Base-by-base conservation (phyloP, 2,797 vertebrate genomes). In the Brachyrhaphis roseni region DNA sequence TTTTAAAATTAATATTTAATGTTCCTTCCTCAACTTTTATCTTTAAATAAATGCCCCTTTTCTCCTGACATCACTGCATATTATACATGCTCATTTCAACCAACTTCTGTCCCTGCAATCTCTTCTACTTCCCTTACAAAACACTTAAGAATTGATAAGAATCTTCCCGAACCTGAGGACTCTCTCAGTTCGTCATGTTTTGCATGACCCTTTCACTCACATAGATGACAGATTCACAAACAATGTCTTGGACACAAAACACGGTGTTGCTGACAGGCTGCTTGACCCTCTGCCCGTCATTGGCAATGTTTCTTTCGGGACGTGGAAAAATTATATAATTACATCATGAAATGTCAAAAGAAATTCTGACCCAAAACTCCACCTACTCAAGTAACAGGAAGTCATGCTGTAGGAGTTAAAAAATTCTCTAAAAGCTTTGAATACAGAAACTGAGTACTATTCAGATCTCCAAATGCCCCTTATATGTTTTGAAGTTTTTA, bases 151-250 rank as follows among this genome's bases (percentile, higher is more conserved):
- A 84, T 86, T 68, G 68, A 84, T 41, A 59, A 85, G 76, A 71
- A 78, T 77, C 78, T 83, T 86, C 64, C 75, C 77, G 77, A 57
- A 55, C 76, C 18, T 75, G 57, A 81, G 86, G 81, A 77, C 74
- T 74, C 45, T 55, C 26, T 79, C 80, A 75, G 45, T 46, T 74
- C 83, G 79, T 76, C 83, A 81, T 90, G 79, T 84, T 80, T 87
- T 80, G 82, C 82, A 77, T 84, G 82, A 85, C 47, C 74, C 51
- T 41, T 59, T 49, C 46, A 53, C 68, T 86, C 55, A 81, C 78
- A 77, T 88, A 86, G 88, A 91, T 90, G 88, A 90, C 86, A 88
- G 80, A 78, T 62, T 77, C 85, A 86, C 72, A 73, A 82, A 78
- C 75, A 76, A 76, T 45, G 1, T 18, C 5, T 16, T 20, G 46